Base-by-base conservation (phyloP, 2,113 vertebrate species). In the Phaethornis superciliosus region DNA sequence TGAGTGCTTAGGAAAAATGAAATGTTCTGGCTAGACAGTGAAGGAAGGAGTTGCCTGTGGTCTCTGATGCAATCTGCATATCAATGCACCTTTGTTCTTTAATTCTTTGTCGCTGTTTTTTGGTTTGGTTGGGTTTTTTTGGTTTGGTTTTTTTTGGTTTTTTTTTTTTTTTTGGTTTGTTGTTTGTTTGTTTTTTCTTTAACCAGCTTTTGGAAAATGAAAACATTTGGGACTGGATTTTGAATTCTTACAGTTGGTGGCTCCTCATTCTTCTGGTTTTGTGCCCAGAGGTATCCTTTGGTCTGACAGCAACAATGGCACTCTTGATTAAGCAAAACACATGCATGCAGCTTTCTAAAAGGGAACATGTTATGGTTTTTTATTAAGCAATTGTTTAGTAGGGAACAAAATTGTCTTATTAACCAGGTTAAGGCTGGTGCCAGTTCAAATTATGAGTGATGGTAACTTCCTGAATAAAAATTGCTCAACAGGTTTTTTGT, bases 351-450 rank as follows among this genome's bases (percentile, higher is more conserved):
- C 40, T 40, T 40, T 40, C 40, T 40, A 40, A 40, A 88, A 69
- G n/a, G 44, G 46, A 85, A 40, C 7, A 1, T n/a, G 23, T 37
- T 55, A 78, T 2, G 8, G 30, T 3, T 56, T 81, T 94, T 90
- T 87, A 82, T 64, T 90, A 89, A 94, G 63, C 33, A 92, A 32
- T 89, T 83, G 32, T 84, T 95, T 40, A 84, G 42, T 15, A 72
- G n/a, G 59, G 49, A 62, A 76, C 22, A 93, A 94, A 95, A 74
- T 30, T 40, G 70, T 71, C 60, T 58, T 76, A 64, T 82, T n/a
- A 91, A 96, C 54, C 75, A 68, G 88, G 33, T 68, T 78, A 65
- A 85, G 37, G 58, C 56, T 32, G 47, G 22, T 93, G 69, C 87
- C 92, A 95, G 62, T 72, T 90, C 52, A 92, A 64, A 92, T 37